Evolutionary conservation across 92 coral and sea anemone species (phyloP), one percentile per base, ranked within the genome.

Genomic region (Siderastrea siderea): DNA sequence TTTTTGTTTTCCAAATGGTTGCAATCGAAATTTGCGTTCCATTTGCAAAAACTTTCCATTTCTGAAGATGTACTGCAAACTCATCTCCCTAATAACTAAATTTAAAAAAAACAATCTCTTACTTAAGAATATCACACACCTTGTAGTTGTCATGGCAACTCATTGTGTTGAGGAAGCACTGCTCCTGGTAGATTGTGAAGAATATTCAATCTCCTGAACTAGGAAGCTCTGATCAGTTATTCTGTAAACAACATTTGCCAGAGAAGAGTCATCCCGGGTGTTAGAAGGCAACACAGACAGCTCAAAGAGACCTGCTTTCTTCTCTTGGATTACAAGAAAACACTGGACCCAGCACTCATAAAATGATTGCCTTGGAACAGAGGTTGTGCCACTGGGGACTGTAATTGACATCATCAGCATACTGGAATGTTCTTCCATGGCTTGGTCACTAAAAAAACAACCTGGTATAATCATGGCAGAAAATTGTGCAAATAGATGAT

Each of bases 281-380:
- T 85, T 45, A 47, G 94, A 86, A 6, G 84, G 91, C 7, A 85
- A 63, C 12, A 89, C 72, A 12, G 96, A 87, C 72, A 96, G 17
- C 26, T 88, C 85, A 82, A 68, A 87, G 48, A 87, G 92, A 50
- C 71, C 86, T 50, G 59, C 19, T 10, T 79, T 90, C 86, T 80
- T 83, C 58, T 73, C 77, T 44, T 81, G 63, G 71, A 90, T 90
- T 16, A 47, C 81, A n/a, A 96, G 74, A 46, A 96, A 74, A 81
- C 90, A 86, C 68, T 95, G 92, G 45, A 92, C 53, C 99, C 99
- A 94, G 64, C 95, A 91, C 75, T 94, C 90, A 60, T 96, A 92
- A 65, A 96, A 87, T 5, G 81, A 58, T 74, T 88, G 96, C 52
- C 90, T 91, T 73, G 96, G 86, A 57, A 88, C 78, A 55, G 75